Conservation (phyloP, 2,113 vertebrate genomes). For the Poeciliopsis prolifica region DNA sequence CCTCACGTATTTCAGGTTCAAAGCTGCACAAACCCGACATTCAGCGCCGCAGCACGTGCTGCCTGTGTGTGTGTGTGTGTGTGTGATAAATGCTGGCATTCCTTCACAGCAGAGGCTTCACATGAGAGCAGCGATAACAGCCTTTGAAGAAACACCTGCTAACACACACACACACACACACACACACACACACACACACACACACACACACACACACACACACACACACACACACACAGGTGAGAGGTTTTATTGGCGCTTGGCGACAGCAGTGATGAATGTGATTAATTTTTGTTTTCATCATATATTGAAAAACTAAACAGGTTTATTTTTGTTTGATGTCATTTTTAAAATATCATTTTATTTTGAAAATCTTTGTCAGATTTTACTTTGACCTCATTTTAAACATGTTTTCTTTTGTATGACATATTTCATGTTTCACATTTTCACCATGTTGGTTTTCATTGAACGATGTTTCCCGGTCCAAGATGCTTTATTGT, state of each 20-base stretch:
- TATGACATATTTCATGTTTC: too few species aligned
- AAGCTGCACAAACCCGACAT: constrained; percentile 57
- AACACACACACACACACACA: not conserved
- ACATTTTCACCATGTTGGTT: too few species aligned
- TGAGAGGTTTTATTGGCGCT: constrained; percentile 71
- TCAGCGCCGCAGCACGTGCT: constrained; percentile 21
- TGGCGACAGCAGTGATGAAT: constrained; percentile 60
- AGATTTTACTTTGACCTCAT: too few species aligned
- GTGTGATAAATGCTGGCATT: constrained; percentile 60
- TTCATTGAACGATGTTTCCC: not conserved
- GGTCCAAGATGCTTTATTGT: not conserved
- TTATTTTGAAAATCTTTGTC: too few species aligned
- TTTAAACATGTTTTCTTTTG: too few species aligned
- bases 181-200: constrained; percentile 2
- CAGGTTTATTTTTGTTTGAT: too few species aligned
- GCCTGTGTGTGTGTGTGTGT: not conserved
- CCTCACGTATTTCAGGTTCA: constrained; percentile 37
- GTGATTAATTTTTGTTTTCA: not conserved
- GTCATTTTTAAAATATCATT: too few species aligned
- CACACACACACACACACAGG: constrained; percentile 3
- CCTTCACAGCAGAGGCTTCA: constrained; percentile 58
- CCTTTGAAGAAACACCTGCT: constrained; percentile 79
- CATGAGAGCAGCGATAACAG: constrained; percentile 50
- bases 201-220: constrained; percentile 4
- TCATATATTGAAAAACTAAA: not conserved